Conservation (phyloP, 2,797 vertebrate genomes). For the Hirundo rustica region DNA sequence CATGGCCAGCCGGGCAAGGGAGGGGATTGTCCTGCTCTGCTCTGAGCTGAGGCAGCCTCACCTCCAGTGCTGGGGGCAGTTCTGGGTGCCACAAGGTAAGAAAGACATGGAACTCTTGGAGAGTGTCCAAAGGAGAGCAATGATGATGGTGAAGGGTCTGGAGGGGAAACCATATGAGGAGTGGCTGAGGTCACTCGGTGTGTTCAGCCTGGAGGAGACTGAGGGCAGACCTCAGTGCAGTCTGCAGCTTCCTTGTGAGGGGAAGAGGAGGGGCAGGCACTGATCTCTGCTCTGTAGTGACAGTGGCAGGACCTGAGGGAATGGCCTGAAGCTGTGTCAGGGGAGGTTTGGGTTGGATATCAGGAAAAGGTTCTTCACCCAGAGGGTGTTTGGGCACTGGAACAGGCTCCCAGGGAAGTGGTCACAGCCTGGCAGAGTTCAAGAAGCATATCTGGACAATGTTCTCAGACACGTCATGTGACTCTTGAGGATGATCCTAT, state of each 20-base stretch:
- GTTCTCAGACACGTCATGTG: not conserved
- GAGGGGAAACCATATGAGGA: not conserved
- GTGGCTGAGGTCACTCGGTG: not conserved
- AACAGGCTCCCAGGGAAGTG: not conserved
- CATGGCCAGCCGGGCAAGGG: not conserved
- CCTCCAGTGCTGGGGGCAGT: not conserved
- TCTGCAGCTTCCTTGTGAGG: not conserved
- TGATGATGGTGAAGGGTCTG: accelerated
- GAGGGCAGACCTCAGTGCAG: accelerated
- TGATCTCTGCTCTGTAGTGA: not conserved
- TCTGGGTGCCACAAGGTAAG: accelerated
- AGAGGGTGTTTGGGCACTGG: not conserved
- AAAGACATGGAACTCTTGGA: not conserved
- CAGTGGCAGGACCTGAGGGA: not conserved
- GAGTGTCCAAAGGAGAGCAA: not conserved
- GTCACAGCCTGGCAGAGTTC: not conserved
- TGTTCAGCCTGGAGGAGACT: not conserved
- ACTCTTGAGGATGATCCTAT: accelerated
- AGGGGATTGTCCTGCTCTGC: not conserved
- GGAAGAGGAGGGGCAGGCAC: not conserved
- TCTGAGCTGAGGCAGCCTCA: not conserved
- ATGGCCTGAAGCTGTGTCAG: not conserved
- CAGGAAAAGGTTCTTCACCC: not conserved
- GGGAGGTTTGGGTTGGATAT: not conserved
- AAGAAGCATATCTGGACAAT: not conserved